Percentiles rank a stretch among this genome's conserved stretches.
phyloP scores from a whole-genome alignment of 2,888 invertebrate species.

The Syrista parreyssii region DNA sequence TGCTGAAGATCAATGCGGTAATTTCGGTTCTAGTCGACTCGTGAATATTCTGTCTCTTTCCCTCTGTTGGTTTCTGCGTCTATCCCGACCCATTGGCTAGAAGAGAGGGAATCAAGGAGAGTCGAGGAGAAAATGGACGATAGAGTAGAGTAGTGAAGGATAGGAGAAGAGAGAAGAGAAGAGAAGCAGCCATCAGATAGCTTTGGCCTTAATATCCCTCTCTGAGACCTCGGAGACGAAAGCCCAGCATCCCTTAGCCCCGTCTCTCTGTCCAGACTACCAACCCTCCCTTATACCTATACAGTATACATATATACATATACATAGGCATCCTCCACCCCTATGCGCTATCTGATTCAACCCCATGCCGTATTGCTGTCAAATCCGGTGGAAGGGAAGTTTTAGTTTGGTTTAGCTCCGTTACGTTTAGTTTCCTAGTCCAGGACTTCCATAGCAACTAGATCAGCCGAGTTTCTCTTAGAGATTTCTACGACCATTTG shows the following conservation, averaged over 20 bases:
- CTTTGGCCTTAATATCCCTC: constrained; percentile 45
- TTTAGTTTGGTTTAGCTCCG: background rate
- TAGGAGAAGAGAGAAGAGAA: constrained; percentile 17
- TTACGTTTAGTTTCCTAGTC: background rate
- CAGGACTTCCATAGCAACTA: background rate
- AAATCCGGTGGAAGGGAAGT: constrained; percentile 10
- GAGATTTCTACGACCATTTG: background rate
- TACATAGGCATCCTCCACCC: constrained; percentile 7
- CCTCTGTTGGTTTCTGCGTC: background rate
- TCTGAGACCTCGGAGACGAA: constrained; percentile 36
- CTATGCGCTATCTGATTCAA: constrained; percentile 29
- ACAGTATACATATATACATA: background rate
- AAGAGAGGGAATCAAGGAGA: constrained; percentile 12
- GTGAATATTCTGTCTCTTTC: background rate
- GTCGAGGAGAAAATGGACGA: constrained; percentile 15
- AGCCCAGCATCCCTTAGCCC: constrained; percentile 32
- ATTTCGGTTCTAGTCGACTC: constrained; percentile 28
- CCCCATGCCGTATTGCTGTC: constrained; percentile 18
- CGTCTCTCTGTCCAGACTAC: constrained; percentile 9
- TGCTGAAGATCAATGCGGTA: constrained; percentile 40
- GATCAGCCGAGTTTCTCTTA: background rate
- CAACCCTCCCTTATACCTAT: background rate
- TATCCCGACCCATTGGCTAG: background rate
- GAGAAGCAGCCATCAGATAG: constrained; percentile 41
- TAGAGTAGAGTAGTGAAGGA: constrained; percentile 6